Percentiles rank a stretch among this genome's conserved stretches.
Evolutionary conservation across 2,113 vertebrate species (phyloP).

Genomic region (Prietella phreatophila): DNA sequence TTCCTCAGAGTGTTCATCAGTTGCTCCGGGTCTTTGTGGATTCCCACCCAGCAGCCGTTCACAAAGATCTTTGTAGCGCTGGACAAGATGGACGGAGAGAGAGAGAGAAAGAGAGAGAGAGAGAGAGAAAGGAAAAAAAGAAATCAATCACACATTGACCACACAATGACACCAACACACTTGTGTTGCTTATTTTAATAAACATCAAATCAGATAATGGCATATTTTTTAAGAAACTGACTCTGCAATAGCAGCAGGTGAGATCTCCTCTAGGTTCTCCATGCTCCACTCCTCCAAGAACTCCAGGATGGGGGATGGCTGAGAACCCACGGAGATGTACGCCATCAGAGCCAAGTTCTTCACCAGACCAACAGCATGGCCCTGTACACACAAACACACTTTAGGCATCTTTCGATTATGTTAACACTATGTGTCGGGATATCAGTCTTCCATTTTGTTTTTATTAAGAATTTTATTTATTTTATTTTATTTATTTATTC

Average conservation of each 20-base stretch:
- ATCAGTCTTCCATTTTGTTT: not conserved
- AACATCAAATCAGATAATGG: not conserved
- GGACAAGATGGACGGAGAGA: not conserved
- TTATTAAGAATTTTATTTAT: not conserved
- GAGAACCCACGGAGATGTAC: conserved; percentile 98
- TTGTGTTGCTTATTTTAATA: not conserved
- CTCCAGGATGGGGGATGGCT: conserved; percentile 96
- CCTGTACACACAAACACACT: conserved; percentile 68
- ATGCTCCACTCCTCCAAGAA: conserved; percentile 99
- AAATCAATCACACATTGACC: not conserved
- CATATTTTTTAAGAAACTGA: conserved; percentile 62
- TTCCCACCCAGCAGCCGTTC: conserved; percentile 98
- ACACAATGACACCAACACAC: too few relatives aligned
- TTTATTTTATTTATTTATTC: too few relatives aligned
- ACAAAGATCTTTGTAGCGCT: conserved; percentile 99
- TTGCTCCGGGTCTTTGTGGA: conserved; percentile 98
- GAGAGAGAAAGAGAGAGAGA: too few relatives aligned
- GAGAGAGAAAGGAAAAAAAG: too few relatives aligned
- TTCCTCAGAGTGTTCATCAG: conserved; percentile 97
- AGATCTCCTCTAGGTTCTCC: conserved; percentile 99
- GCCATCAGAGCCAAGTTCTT: conserved; percentile 98
- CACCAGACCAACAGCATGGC: conserved; percentile 97
- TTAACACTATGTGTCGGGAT: too few relatives aligned
- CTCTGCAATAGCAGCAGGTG: conserved; percentile 97
- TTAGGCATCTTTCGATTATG: not conserved